Evolutionary conservation across 2,113 vertebrate genomes (phyloP), one percentile per base, ranked within the genome.

Genomic region (Chrysochloris asiatica): DNA sequence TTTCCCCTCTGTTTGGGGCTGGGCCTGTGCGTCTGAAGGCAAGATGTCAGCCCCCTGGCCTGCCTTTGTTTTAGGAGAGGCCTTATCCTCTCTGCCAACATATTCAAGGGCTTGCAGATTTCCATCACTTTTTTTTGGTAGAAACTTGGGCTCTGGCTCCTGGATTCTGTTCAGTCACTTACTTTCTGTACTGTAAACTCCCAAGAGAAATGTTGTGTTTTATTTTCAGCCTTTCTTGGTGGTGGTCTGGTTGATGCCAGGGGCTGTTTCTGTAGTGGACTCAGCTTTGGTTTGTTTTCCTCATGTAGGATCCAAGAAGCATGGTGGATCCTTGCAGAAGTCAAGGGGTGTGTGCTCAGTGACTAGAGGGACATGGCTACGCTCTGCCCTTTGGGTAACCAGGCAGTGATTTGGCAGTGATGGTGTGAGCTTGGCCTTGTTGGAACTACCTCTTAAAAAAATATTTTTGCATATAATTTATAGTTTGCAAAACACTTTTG

Each of bases 71-170:
- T 83, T 47, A 41, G 69, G 41, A 82, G 73, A 48, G 30, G 24
- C 65, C 52, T 36, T 59, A 8, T 26, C 17, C 11, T 90, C 88
- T 52, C 71, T 94, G 81, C n/a, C 54, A 47, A 4, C 4, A 54
- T 84, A 83, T 52, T 72, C 6, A 30, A 30, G 50, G 28, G 63
- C 1, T 67, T 83, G 72, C 33, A 45, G 48, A 75, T 71, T 94
- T 83, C 94, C 17, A 22, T 69, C 28, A n/a, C 6, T 71, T 28
- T 48, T n/a, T 6, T 65, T 63, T 38, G 41, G 33, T 84, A 67
- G 85, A 67, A 81, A 63, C 75, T 67, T 78, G 67, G 47, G 78
- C 69, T 87, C 83, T 63, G 56, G 88, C 36, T 81, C 38, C 17
- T 56, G 28, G 14, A 43, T 90, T 92, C 65, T 72, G 14, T 84